Conservation (phyloP, 2,888 invertebrate genomes). For the Blastobasis lacticolella region DNA sequence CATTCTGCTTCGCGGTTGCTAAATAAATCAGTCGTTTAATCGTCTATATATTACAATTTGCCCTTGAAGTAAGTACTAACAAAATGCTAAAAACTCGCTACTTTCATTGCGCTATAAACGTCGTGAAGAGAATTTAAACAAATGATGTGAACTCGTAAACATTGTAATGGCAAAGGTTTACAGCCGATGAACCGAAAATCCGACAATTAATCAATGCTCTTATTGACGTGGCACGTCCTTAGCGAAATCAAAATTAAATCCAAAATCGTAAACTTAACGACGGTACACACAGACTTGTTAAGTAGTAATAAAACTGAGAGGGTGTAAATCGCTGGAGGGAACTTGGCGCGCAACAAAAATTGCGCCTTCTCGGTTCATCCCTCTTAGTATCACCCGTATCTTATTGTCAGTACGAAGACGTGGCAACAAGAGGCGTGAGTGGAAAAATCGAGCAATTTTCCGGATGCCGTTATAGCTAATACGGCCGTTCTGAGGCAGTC, state of each 20-base stretch:
- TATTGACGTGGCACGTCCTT: too few relatives aligned
- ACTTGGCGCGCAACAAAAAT: background rate
- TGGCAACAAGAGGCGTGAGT: constrained; percentile 52
- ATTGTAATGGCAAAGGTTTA: constrained; percentile 20
- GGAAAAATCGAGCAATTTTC: constrained; percentile 67
- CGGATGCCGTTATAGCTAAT: constrained; percentile 67
- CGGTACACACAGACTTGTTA: too few relatives aligned
- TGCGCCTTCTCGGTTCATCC: constrained; percentile 18
- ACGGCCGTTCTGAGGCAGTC: constrained; percentile 52
- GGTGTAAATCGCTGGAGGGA: background rate
- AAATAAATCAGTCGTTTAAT: constrained; percentile 51
- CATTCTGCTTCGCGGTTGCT: constrained; percentile 23
- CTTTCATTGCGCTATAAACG: constrained; percentile 33
- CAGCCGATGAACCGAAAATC: too few relatives aligned
- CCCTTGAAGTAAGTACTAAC: constrained; percentile 35
- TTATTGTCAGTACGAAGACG: constrained; percentile 53
- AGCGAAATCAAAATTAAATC: too few relatives aligned
- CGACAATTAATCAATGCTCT: too few relatives aligned
- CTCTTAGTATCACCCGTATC: constrained; percentile 40
- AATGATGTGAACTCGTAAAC: constrained; percentile 19
- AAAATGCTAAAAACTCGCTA: constrained; percentile 31
- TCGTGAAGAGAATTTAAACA: constrained; percentile 43
- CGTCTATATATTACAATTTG: constrained; percentile 58
- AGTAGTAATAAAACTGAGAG: too few relatives aligned
- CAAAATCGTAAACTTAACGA: too few relatives aligned